A percentile compares a stretch with the other conserved stretches of the same genome.
Conservation (phyloP, 2,113 vertebrate genomes). For the Chaetops frenatus region DNA sequence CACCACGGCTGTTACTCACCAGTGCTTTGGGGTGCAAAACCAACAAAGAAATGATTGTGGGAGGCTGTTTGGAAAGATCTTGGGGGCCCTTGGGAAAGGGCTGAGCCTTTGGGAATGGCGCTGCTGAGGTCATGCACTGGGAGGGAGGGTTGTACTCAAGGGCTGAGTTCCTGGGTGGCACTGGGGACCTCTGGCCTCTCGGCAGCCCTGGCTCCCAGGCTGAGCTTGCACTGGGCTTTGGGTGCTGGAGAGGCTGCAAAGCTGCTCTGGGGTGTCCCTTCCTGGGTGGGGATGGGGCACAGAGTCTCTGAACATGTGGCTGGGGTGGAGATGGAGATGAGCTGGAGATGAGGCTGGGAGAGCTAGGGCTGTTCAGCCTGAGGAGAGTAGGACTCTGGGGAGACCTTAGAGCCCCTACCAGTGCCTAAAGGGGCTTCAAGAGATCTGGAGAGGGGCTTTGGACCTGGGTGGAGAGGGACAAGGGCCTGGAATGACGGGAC, state of each 20-base stretch:
- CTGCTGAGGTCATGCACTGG: fast-evolving
- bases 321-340: neutral
- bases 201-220: neutral
- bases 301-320: fast-evolving
- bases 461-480: neutral
- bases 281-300: neutral
- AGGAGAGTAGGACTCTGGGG: neutral
- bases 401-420: neutral
- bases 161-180: neutral
- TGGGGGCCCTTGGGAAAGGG: neutral
- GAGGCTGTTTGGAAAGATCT: neutral
- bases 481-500: neutral
- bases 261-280: neutral
- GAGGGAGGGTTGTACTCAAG: neutral
- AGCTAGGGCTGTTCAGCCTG: neutral
- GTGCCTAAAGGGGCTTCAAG: neutral
- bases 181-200: fast-evolving
- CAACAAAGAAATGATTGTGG: neutral
- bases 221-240: neutral
- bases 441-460: neutral
- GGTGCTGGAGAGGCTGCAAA: neutral
- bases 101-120: fast-evolving
- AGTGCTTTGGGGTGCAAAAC: neutral
- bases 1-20: neutral
- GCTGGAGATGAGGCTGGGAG: neutral